Base-by-base conservation (phyloP, 2,888 invertebrate genomes). In the Yponomeuta evonymella region DNA sequence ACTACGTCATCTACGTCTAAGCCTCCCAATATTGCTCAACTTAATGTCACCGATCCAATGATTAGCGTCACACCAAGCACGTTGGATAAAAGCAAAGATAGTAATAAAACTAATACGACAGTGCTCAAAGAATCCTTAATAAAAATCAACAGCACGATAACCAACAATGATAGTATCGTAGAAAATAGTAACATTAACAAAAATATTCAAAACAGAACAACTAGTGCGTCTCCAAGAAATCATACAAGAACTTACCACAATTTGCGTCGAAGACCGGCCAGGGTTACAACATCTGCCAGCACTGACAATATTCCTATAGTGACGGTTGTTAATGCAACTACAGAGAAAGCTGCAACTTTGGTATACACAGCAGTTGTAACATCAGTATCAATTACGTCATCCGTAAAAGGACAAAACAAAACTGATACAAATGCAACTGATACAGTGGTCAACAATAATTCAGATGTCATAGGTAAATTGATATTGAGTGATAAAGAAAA, bases 291-390 rank as follows among this genome's bases (percentile, higher is more conserved):
- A 71, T 75, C 82, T 36, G 77, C 81, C 8, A 88, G 81, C 74
- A 85, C 85, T 70, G 90, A 90, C 77, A 84, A 74, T 73, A 76
- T 76, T 62, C 72, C 79, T 36, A 3, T 29, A 43, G 77, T 79
- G 2, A 77, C 78, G 71, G 33, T 76, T 33, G 74, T 82, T 8
- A 90, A 90, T 77, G 76, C 86, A 48, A 90, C 90, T 2, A 92
- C 92, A 63, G 88, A 90, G 77, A 89, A 90, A 76, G 82, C 86
- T 63, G 85, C 93, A 9, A 90, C 92, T n/a, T 86, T 92, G 64
- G 89, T 93, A 8, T 92, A 92, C 72, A 93, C 93, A 8, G 93
- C 93, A 3, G 93, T 93, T 63, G 93, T 93, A 0, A 93, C 93
- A 48, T 93, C 93, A 64, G 87, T 93, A 29, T 93, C 93, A 9